Evolutionary conservation across 2,113 vertebrate genomes (phyloP).

Genomic region (Cnemophilus loriae): DNA sequence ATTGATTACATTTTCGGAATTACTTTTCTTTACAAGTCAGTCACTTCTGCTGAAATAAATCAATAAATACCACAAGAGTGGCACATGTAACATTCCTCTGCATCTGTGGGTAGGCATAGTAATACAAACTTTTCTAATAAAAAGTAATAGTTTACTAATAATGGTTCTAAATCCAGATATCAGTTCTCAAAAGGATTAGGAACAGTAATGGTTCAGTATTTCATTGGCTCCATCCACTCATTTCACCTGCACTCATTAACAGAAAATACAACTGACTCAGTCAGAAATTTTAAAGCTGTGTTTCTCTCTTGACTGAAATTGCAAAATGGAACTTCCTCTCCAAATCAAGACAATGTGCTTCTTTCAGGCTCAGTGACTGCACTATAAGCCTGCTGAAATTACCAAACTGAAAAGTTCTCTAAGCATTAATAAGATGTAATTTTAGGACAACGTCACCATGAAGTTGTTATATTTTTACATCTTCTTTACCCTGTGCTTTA

Average conservation of each 20-base stretch:
- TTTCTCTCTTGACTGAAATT: neutral
- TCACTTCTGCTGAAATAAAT: neutral
- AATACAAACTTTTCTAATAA: neutral
- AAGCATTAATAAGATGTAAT: neutral
- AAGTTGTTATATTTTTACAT: neutral
- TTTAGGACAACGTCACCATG: neutral
- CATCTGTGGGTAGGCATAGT: neutral
- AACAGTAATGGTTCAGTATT: neutral
- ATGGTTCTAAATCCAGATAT: neutral
- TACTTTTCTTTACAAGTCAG: neutral
- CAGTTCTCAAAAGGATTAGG: neutral
- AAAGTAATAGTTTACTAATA: neutral
- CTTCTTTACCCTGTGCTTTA: neutral
- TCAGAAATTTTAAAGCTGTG: neutral
- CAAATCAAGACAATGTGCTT: neutral
- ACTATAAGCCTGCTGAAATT: neutral
- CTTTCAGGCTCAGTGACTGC: neutral
- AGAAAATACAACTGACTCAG: neutral
- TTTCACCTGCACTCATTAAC: neutral
- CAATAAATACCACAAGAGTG: neutral
- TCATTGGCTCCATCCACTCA: neutral
- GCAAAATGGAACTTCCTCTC: neutral
- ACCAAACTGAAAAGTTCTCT: neutral
- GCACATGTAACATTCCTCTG: accelerated
- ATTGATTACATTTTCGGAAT: neutral